Percentiles rank a stretch among this genome's conserved stretches.
phyloP scores from a whole-genome alignment of 1,140 invertebrate genomes.

The Papilio helenus region DNA sequence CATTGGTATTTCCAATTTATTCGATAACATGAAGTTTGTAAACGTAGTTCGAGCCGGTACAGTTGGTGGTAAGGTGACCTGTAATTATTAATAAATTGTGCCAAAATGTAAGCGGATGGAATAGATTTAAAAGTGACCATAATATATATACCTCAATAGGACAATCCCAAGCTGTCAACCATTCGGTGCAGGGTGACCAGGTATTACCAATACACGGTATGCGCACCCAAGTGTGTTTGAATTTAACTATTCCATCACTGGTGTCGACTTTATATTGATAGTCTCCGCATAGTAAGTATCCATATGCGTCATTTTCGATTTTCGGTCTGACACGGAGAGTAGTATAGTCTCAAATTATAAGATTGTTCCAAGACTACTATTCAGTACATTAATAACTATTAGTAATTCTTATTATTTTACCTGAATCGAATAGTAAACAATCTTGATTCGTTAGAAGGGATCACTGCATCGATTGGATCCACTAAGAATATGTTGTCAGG shows the following conservation, averaged over 20 bases:
- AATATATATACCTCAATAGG: conserved; percentile 60
- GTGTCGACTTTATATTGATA: conserved; percentile 62
- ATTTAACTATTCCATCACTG: conserved; percentile 48
- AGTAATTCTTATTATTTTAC: conserved; percentile 46
- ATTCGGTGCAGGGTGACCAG: conserved; percentile 68
- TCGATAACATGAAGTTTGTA: conserved; percentile 72
- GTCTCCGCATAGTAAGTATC: conserved; percentile 72
- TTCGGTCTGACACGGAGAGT: conserved; percentile 59
- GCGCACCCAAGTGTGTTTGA: conserved; percentile 70
- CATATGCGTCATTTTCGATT: conserved; percentile 64
- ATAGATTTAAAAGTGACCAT: neutral
- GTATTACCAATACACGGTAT: conserved; percentile 76
- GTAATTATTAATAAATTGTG: neutral
- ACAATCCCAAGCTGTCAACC: conserved; percentile 69
- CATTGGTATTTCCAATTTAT: conserved; percentile 72
- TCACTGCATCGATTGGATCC: conserved; percentile 64
- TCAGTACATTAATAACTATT: neutral
- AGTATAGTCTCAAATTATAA: neutral
- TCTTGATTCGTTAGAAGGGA: conserved; percentile 71
- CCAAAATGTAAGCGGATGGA: neutral
- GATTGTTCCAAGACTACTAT: neutral
- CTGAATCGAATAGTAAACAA: conserved; percentile 75
- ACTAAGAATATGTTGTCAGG: conserved; percentile 72
- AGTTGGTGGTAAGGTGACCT: conserved; percentile 73
- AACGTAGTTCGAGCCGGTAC: conserved; percentile 70